phyloP scores from a whole-genome alignment of 2,113 vertebrate genomes.

The Gyps fulvus region DNA sequence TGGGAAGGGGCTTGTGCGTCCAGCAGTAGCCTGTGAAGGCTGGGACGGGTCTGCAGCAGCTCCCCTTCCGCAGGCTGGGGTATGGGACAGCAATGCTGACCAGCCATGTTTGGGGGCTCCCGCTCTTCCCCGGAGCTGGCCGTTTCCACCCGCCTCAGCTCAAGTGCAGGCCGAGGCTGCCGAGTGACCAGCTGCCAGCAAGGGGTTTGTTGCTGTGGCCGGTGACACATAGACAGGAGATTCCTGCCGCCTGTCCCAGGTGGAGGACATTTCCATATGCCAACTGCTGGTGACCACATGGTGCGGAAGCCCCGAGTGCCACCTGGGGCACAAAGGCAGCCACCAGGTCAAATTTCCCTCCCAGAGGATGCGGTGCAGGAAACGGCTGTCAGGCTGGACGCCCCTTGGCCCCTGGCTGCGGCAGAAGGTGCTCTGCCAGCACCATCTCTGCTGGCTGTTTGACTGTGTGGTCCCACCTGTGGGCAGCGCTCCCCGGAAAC shows the following conservation, averaged over 20 bases:
- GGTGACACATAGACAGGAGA: neutral
- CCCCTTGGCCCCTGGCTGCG: neutral
- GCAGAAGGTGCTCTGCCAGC: neutral
- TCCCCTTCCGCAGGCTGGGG: accelerated
- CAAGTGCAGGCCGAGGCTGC: accelerated
- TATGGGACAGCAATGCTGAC: neutral
- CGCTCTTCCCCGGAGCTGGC: neutral
- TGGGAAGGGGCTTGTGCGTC: accelerated
- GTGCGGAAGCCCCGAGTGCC: neutral
- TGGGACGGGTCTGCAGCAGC: neutral
- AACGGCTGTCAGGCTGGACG: accelerated
- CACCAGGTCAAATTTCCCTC: neutral
- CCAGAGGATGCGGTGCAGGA: neutral
- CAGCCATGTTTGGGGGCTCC: accelerated
- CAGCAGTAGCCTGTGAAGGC: neutral
- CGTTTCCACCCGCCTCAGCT: accelerated
- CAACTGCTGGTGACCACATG: neutral
- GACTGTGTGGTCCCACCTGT: neutral
- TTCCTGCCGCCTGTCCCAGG: neutral
- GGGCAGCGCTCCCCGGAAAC: neutral
- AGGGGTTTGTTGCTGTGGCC: neutral
- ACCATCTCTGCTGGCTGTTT: neutral
- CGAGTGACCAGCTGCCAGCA: neutral
- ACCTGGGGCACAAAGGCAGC: neutral
- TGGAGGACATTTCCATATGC: neutral